Conservation (phyloP, 1,140 invertebrate genomes). For the Musca vetustissima region DNA sequence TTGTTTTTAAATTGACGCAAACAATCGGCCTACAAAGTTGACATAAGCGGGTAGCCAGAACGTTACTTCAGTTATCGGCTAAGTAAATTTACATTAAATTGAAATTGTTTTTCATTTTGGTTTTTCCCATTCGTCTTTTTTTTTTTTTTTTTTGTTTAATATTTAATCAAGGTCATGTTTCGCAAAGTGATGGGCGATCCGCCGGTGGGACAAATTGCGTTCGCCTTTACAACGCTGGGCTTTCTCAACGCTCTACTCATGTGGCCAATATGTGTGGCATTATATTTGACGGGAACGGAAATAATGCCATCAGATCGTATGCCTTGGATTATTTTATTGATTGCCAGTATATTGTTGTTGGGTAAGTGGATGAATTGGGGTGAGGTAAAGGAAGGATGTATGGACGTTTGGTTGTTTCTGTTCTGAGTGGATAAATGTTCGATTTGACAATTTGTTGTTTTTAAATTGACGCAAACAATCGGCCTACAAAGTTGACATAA, state of each 20-base stretch:
- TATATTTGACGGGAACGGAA: slow-evolving; percentile 85
- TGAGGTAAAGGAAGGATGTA: no score
- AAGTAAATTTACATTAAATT: no score
- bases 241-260: slow-evolving; percentile 79
- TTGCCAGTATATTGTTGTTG: slow-evolving; percentile 75
- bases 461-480: no score
- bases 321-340: slow-evolving; percentile 78
- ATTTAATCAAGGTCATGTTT: slow-evolving; percentile 72
- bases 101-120: no score
- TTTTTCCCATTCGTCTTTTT: background rate
- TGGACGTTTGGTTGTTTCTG: no score
- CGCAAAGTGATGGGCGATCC: slow-evolving; percentile 90
- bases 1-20: no score
- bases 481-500: no score
- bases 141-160: slow-evolving; percentile 28
- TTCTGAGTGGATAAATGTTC: no score
- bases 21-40: no score
- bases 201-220: slow-evolving; percentile 80
- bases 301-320: slow-evolving; percentile 73
- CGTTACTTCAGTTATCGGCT: no score
- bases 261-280: slow-evolving; percentile 81
- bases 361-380: slow-evolving; percentile 58
- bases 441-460: no score
- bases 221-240: slow-evolving; percentile 86
- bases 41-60: no score